These are phyloP conservation scores for Thryonomys swinderianus DNA, from an alignment of 2,113 vertebrate species.

Conservation along the genomic window DNA sequence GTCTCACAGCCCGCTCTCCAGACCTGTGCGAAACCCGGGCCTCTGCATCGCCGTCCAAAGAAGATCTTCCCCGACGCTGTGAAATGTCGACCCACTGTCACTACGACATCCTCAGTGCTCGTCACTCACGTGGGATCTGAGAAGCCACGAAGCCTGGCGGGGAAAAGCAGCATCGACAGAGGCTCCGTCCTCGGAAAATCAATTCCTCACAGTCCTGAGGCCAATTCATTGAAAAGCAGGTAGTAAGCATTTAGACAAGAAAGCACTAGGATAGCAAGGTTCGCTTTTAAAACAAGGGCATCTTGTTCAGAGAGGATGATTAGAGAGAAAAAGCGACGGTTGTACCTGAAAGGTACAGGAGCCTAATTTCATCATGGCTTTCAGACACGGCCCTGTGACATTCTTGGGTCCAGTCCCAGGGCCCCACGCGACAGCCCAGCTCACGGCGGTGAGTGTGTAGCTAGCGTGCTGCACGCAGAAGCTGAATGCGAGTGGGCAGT, in stretches of 20 bases:
- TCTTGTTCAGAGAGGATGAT: not conserved
- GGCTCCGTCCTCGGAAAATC: not conserved
- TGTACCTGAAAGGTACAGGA: not conserved
- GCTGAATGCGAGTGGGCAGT: not conserved
- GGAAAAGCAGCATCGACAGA: not conserved
- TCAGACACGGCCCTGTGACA: not conserved
- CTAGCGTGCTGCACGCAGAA: not conserved
- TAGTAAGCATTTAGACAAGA: not conserved
- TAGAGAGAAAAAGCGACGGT: not conserved
- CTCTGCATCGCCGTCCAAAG: not conserved
- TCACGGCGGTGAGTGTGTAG: not conserved
- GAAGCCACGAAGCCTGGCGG: not conserved
- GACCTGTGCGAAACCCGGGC: not conserved
- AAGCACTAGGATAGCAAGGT: not conserved
- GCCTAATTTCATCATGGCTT: not conserved
- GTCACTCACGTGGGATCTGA: not conserved
- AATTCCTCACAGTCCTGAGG: not conserved
- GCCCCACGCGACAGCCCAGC: not conserved
- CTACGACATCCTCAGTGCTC: not conserved
- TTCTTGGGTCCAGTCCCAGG: not conserved
- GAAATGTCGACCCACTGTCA: not conserved
- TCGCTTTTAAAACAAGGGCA: not conserved
- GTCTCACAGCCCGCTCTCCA: not conserved
- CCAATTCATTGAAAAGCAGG: not conserved
- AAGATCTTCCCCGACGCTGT: not conserved